Percentiles rank a stretch among this genome's conserved stretches.
Conservation (phyloP, 2,113 vertebrate genomes). For the Muntiacus reevesi region DNA sequence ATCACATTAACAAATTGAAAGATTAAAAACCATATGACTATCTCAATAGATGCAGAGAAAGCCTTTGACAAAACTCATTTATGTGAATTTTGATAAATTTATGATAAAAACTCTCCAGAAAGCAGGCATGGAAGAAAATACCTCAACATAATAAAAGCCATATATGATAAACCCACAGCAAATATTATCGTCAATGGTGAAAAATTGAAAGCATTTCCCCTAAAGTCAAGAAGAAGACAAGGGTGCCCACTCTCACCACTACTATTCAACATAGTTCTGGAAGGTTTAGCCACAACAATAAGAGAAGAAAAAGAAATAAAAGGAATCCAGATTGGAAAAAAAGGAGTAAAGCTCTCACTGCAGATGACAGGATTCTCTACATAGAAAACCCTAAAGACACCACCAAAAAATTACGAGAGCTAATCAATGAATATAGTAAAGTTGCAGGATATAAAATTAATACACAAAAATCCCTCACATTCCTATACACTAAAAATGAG, state of each 20-base stretch:
- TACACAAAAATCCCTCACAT: background rate
- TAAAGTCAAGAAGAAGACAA: background rate
- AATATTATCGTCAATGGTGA: background rate
- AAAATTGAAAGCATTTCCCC: background rate
- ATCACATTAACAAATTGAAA: background rate
- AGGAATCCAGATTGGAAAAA: background rate
- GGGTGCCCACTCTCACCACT: background rate
- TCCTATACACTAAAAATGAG: background rate
- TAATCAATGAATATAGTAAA: background rate
- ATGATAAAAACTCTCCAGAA: background rate
- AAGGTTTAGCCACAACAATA: background rate
- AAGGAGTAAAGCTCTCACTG: background rate
- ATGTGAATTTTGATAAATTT: too few species aligned
- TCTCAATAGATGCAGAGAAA: background rate
- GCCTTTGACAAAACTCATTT: background rate
- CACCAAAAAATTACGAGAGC: background rate
- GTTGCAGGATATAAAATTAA: background rate
- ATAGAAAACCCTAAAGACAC: background rate
- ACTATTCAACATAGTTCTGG: background rate
- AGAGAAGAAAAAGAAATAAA: background rate
- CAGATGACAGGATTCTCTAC: background rate
- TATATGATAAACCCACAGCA: background rate
- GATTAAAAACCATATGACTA: background rate
- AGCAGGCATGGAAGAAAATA: background rate
- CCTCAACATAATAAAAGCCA: background rate